Evolutionary conservation across 1,140 invertebrate genomes (phyloP), one percentile per base, ranked within the genome.

Genomic region (Phenacoccus solenopsis): DNA sequence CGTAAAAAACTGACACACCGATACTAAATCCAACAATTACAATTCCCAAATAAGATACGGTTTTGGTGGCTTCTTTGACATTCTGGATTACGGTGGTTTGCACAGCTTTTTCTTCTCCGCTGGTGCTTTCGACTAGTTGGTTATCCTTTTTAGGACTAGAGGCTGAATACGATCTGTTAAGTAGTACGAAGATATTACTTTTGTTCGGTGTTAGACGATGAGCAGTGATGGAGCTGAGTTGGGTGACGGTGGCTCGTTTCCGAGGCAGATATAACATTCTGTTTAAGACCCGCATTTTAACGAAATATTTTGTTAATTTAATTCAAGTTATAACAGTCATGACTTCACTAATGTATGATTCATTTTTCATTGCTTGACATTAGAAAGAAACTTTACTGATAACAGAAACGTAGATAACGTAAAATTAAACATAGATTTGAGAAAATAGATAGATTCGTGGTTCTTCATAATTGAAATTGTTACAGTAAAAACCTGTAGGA

Each of bases 31-130:
- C 91, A 30, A 84, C 77, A 28, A 93, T 70, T 69, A 94, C 91
- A n/a, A 95, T 84, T 12, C 85, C 86, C 72, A 88, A 82, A 75
- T 94, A 93, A 61, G 88, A 89, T 35, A 84, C 87, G 73, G 91
- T 93, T 78, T 93, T 92, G 25, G 89, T 89, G 28, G 88, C 90
- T 80, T 94, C 90, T 80, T 92, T 94, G 1, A 94, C 90, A 84
- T 86, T 87, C 76, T 87, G 85, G 1, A 87, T 86, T 79, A 87
- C 83, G 7, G 83, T 84, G 24, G 83, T 83, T 2, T 85, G 77
- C 74, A 79, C 71, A 28, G 57, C 59, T 72, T 76, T 78, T 72
- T 78, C 74, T 64, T 64, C 22, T 4, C 59, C 59, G 25, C 20
- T 24, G 22, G 13, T 10, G 16, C 16, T 64, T 24, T 64, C 59